phyloP scores from a whole-genome alignment of 2,797 vertebrate genomes.

The Cyclura pinguis region DNA sequence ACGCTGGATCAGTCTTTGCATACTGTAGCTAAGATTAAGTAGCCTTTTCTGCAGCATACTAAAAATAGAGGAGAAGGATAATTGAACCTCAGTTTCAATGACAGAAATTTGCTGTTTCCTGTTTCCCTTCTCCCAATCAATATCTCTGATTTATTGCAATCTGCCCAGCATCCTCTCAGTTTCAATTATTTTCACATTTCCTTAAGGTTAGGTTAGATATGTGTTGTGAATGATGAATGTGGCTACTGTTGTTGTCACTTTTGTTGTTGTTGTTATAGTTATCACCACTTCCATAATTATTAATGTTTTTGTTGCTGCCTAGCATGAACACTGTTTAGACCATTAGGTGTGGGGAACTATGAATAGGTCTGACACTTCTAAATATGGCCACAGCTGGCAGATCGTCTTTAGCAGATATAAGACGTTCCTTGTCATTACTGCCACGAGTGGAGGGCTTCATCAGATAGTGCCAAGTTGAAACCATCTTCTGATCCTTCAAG shows the following conservation, averaged over 20 bases:
- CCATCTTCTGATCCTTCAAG: no score
- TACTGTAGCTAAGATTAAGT: neutral
- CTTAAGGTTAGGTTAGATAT: conserved; percentile 31
- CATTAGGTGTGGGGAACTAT: neutral
- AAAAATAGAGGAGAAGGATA: conserved; percentile 36
- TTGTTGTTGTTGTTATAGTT: no score
- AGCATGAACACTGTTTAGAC: no score
- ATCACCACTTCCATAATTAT: no score
- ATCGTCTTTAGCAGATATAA: neutral
- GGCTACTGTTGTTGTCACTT: neutral
- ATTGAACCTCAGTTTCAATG: conserved; percentile 45
- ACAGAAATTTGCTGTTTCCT: conserved; percentile 46
- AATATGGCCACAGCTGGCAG: neutral
- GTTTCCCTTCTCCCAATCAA: conserved; percentile 40
- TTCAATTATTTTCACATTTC: conserved; percentile 45
- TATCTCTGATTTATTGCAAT: conserved; percentile 48
- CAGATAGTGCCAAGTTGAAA: neutral
- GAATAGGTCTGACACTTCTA: neutral
- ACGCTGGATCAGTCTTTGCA: neutral
- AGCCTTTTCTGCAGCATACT: conserved; percentile 34
- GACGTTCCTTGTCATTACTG: neutral
- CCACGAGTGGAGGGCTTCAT: neutral
- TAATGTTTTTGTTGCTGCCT: no score
- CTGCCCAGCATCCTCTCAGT: neutral
- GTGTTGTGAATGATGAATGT: conserved; percentile 40